Percentiles rank a stretch among this genome's conserved stretches.
These are phyloP conservation scores for Pyrrhosoma nymphula DNA, from an alignment of 2,888 invertebrate genomes.

Conservation along the genomic window DNA sequence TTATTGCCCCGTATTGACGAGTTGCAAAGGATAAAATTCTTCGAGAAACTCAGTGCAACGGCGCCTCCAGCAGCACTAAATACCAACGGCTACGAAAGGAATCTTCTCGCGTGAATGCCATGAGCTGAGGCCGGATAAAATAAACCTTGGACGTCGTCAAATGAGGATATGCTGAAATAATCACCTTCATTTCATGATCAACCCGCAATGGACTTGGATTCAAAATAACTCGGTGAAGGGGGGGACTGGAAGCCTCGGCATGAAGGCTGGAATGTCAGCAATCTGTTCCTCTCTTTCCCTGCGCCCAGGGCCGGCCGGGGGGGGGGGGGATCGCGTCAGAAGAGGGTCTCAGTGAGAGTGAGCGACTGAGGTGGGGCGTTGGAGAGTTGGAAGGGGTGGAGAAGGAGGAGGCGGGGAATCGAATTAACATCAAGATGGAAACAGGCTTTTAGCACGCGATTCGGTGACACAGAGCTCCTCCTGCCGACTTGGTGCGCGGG, in stretches of 20 bases:
- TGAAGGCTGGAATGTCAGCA: neutral
- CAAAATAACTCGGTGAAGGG: neutral
- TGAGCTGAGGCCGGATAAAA: neutral
- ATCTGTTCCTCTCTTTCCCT: neutral
- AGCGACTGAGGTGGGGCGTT: neutral
- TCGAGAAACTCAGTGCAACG: no score
- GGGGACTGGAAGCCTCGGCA: neutral
- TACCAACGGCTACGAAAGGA: neutral
- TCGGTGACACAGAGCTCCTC: slow-evolving; percentile 6
- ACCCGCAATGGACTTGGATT: neutral
- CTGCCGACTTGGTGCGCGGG: neutral
- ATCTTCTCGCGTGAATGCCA: neutral
- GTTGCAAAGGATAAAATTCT: no score
- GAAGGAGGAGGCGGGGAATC: neutral
- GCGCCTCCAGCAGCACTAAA: neutral
- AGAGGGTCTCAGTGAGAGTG: neutral
- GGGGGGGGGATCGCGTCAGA: neutral
- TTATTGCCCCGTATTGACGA: no score
- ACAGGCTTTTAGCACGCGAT: slow-evolving; percentile 8
- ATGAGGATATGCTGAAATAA: neutral
- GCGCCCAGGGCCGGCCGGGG: neutral
- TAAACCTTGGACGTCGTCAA: neutral
- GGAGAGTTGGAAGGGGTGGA: neutral
- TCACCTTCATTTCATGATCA: neutral
- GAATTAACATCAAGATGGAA: slow-evolving; percentile 41